Base-by-base conservation (phyloP, 2,888 invertebrate species). In the Agonopterix subpropinquella region DNA sequence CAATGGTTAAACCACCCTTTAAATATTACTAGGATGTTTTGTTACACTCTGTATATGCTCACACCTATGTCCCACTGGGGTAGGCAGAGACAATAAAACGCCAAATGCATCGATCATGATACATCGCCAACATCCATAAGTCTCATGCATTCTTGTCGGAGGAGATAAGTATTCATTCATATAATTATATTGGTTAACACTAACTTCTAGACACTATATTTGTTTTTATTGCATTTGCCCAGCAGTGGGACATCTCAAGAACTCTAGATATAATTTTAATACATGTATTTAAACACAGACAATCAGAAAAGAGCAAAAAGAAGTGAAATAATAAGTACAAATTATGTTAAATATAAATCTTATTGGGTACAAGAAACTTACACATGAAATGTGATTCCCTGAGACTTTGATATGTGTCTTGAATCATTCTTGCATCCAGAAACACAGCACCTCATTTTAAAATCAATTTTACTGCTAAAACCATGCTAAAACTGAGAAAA, bases 341-440 rank as follows among this genome's bases (percentile, higher is more conserved):
- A 10, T 8, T 2, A n/a, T 37, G 10, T n/a, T 37, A 4, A 9
- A 9, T 2, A 37, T n/a, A 37, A 39, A 10, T n/a, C 39, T 39
- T 4, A 4, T 39, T 39, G 4, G 10, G 11, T n/a, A 42, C 11
- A 15, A 37, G 11, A 15, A 18, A 80, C 82, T 81, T 71, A 86
- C 86, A 71, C 61, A 54, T 86, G 84, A 62, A 82, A 85, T 0
- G 85, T 80, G 44, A 84, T 78, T 48, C 83, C 85, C 44, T 80
- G 75, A 0, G 74, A 75, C 53, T 80, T 81, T 1, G 78, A 73
- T 11, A 67, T 65, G 49, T 65, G 61, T 57, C 72, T 72, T 0
- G 84, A 77, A 52, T 82, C 81, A 71, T 83, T 84, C 53, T 73
- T 80, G 58, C 86, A 86, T 4, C 62, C 67, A 4, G 73, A 64